phyloP scores from a whole-genome alignment of 2,888 invertebrate species.

The Athripsodes cinereus region DNA sequence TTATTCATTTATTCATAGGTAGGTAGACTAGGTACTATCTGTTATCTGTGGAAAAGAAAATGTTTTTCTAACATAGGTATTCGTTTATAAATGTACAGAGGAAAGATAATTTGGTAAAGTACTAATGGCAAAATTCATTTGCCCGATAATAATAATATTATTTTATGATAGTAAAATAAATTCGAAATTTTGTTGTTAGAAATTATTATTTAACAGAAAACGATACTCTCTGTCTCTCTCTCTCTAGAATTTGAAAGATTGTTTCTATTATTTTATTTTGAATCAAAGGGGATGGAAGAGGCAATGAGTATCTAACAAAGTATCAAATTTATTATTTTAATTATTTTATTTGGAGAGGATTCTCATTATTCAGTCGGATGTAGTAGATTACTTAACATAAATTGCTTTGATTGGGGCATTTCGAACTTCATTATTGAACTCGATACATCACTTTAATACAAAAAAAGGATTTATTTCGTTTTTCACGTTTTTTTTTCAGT shows the following conservation, averaged over 20 bases:
- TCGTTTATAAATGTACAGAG: conserved; percentile 1
- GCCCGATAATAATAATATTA: conserved; percentile 4
- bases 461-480: neutral
- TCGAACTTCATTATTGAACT: neutral
- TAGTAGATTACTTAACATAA: neutral
- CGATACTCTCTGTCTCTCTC: no score
- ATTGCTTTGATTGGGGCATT: neutral
- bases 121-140: neutral
- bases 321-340: neutral
- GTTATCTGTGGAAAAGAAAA: no score
- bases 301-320: neutral
- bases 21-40: no score
- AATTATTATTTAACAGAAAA: neutral
- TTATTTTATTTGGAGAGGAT: neutral
- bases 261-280: neutral
- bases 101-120: conserved; percentile 2
- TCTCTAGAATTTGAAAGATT: neutral
- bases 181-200: neutral
- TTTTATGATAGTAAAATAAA: neutral
- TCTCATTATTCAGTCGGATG: neutral
- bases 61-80: neutral
- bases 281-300: neutral
- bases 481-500: no score
- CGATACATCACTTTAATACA: neutral
- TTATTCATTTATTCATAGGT: no score